Evolutionary conservation across 1,140 invertebrate genomes (phyloP), one percentile per base, ranked within the genome.

Genomic region (Dryas iulia): DNA sequence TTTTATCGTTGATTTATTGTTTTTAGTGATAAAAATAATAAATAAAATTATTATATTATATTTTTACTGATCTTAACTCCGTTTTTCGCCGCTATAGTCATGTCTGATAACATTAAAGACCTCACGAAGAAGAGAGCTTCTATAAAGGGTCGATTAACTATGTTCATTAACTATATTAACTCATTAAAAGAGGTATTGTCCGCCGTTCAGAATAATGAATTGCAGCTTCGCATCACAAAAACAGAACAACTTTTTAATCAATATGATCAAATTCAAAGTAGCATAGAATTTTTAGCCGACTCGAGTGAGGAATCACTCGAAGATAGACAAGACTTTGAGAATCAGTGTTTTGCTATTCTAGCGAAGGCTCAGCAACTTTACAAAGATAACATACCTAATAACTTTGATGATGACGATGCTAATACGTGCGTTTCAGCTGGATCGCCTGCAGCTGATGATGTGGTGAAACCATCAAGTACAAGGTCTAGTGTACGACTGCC

Each of bases 121-220:
- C 53, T 56, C 25, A 56, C 23, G 12, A 56, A 56, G 53, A 56
- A 56, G 25, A 4, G 53, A 18, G 53, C 14, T 8, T 56, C 53
- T 24, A 26, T 56, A 23, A 56, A 56, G 24, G 53, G 53, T 24
- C 53, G 53, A 12, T 26, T 56, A 25, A 56, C 53, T 7, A 56
- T 56, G 53, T 56, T 56, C 23, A 56, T 56, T 56, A 56, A 56
- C 25, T 56, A 25, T 23, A 23, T 56, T 8, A 56, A 56, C n/a
- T 56, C 53, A 23, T 56, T 56, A 11, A 31, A 31, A 31, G 5
- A 5, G 5, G 5, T 14, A 58, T 12, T 30, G n/a, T 30, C 56
- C 10, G 10, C 56, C 26, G 3, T 58, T 4, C 56, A 58, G n/a
- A 8, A 26, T 30, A 58, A 24, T n/a, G 56, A 58, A 23, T 12